Conservation (phyloP, 2,797 vertebrate genomes). For the Neosilurus mollespiculum region DNA sequence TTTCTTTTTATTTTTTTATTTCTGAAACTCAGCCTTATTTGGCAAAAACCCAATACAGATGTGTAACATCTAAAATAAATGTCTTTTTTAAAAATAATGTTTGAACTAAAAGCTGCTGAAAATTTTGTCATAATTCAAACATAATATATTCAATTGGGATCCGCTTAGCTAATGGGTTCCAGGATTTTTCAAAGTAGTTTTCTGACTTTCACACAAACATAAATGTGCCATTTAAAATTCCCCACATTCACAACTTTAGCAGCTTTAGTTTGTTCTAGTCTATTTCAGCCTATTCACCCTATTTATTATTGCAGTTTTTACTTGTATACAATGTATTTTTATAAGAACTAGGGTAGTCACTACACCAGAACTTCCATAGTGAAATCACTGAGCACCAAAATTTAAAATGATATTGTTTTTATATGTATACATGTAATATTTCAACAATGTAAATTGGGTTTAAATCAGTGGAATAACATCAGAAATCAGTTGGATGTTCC, state of each 20-base stretch:
- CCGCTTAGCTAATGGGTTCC: not conserved
- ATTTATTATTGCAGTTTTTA: not conserved
- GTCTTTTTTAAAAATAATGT: not conserved
- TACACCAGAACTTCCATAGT: too few relatives aligned
- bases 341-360: too few relatives aligned
- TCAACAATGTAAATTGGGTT: too few relatives aligned
- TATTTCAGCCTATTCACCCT: not conserved
- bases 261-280: not conserved
- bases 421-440: too few relatives aligned
- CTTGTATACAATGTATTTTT: too few relatives aligned
- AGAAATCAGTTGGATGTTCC: too few relatives aligned
- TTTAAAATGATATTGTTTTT: too few relatives aligned
- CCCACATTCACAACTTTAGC: not conserved
- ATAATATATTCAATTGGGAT: not conserved
- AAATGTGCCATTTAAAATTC: constrained; percentile 3
- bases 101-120: not conserved
- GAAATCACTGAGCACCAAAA: too few relatives aligned
- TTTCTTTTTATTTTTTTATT: not conserved
- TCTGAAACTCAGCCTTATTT: not conserved
- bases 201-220: not conserved
- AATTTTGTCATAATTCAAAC: not conserved
- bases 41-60: not conserved
- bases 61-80: not conserved
- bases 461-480: too few relatives aligned
- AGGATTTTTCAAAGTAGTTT: constrained; percentile 6